Base-by-base conservation (phyloP, 1,140 invertebrate genomes). In the Pomacea maculata region DNA sequence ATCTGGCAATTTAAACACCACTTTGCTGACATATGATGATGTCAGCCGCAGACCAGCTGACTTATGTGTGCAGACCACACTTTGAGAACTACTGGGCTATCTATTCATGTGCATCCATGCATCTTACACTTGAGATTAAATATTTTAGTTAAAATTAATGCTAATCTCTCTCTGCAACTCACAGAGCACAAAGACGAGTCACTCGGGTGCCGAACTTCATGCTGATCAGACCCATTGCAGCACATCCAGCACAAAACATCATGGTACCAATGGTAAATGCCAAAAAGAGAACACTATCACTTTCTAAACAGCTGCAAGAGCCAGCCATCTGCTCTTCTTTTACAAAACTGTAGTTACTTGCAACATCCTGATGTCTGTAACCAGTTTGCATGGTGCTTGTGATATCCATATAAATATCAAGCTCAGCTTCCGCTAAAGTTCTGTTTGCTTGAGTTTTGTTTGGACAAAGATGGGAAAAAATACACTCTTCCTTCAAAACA, bases 261-360 rank as follows among this genome's bases (percentile, higher is more conserved):
- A 82, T 82, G 17, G 85, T 83, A 5, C 83, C 85, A 57, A 88
- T 83, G n/a, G 87, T 87, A 57, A 88, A 88, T 77, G 85, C 87
- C 21, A 88, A 75, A 52, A 82, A 82, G 0, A 88, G 75, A 54
- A 80, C 82, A 4, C 81, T 80, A 75, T 88, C 86, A 73, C 85
- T 85, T 14, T 75, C 85, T 17, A 65, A n/a, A 75, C 87, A 88
- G 15, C 29, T 75, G 55, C 11, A 34, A 29, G 25, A 29, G 14
- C 8, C 11, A 17, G 12, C 29, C 21, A 29, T 12, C 19, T 19
- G 12, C 7, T 17, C 14, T 65, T 61, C 61, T 52, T 61, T 17
- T 2, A 73, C 17, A 45, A 17, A 10, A 21, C 67, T 63, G 70
- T 57, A 29, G 19, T 19, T 12, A 57, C 9, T 19, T 15, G 17